These are phyloP conservation scores for Brachylomia viminalis DNA, from an alignment of 2,888 invertebrate species.

Conservation along the genomic window DNA sequence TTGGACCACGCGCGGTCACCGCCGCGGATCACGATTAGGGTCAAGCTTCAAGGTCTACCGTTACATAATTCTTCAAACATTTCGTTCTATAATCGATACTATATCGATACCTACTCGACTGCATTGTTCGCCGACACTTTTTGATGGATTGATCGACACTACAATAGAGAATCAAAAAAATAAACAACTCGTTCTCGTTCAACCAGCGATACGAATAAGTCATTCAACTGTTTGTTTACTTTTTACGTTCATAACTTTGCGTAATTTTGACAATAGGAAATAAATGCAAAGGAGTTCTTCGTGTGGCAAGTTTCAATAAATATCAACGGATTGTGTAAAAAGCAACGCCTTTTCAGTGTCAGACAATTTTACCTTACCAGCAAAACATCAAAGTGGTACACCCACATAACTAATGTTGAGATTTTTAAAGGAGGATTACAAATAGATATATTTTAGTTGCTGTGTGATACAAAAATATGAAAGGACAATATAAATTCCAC, in stretches of 20 bases:
- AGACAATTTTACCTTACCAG: not conserved
- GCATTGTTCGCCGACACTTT: conserved; percentile 60
- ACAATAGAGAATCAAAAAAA: conserved; percentile 64
- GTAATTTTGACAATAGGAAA: conserved; percentile 20
- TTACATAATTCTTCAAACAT: conserved; percentile 86
- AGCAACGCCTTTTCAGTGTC: not conserved
- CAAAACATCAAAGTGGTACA: not conserved
- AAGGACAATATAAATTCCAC: not conserved
- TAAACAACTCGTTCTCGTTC: conserved; percentile 52
- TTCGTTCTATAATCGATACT: conserved; percentile 80
- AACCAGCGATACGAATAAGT: conserved; percentile 57
- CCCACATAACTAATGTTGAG: not conserved
- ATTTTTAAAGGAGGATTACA: not conserved
- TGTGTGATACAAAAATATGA: too few species aligned
- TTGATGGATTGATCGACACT: conserved; percentile 62
- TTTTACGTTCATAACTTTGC: conserved; percentile 34
- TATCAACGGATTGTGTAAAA: not conserved
- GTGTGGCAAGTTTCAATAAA: not conserved
- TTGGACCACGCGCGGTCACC: conserved; percentile 79
- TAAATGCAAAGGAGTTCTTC: not conserved
- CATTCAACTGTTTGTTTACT: conserved; percentile 60
- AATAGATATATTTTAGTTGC: not conserved
- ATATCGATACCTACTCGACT: conserved; percentile 68
- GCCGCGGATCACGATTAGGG: conserved; percentile 85
- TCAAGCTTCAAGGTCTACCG: conserved; percentile 87